These are phyloP conservation scores for Agelaius phoeniceus DNA, from an alignment of 2,113 vertebrate genomes.

Conservation along the genomic window DNA sequence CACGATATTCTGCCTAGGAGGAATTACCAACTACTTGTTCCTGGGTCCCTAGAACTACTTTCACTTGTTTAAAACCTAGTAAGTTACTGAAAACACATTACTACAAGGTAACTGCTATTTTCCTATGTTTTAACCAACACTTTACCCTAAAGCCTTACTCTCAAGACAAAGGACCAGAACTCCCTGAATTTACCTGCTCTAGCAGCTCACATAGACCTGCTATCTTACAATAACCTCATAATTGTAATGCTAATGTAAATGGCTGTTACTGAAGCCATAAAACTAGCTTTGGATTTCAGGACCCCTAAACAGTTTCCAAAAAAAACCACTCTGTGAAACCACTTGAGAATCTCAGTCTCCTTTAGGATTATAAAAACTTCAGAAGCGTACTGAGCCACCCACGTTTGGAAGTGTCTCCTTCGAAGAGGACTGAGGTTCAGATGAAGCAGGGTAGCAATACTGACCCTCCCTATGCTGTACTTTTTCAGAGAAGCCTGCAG, in stretches of 20 bases:
- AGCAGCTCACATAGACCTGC: rapidly evolving
- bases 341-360: neutral
- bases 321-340: neutral
- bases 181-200: neutral
- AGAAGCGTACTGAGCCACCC: neutral
- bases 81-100: neutral
- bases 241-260: neutral
- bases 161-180: rapidly evolving
- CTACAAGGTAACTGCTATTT: neutral
- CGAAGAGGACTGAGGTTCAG: neutral
- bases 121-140: neutral
- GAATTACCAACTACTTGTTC: neutral
- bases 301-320: neutral
- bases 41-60: neutral
- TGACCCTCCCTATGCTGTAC: neutral
- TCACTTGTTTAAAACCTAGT: neutral
- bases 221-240: neutral
- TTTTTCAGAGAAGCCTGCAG: constrained; percentile 8
- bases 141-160: neutral
- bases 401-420: neutral
- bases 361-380: neutral
- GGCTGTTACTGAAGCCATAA: rapidly evolving
- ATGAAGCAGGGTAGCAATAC: neutral
- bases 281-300: neutral
- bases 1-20: neutral